These are phyloP conservation scores for Euschistus heros DNA, from an alignment of 1,140 invertebrate genomes.

Conservation along the genomic window DNA sequence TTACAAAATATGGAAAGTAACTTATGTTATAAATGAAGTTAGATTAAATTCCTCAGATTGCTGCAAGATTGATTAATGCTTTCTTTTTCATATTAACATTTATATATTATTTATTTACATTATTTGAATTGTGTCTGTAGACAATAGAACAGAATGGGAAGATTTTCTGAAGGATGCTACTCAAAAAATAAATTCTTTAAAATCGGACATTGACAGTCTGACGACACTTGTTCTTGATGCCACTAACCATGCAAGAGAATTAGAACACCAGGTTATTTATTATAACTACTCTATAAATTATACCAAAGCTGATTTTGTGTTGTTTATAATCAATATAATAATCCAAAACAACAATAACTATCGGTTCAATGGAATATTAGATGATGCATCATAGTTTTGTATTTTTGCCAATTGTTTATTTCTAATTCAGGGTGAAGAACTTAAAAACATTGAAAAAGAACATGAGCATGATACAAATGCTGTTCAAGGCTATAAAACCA, in stretches of 20 bases:
- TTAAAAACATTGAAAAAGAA: not conserved
- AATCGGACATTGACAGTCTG: not conserved
- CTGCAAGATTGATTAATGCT: too few species aligned
- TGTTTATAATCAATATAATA: too few species aligned
- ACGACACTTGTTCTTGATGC: slow-evolving; percentile 20
- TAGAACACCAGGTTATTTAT: slow-evolving; percentile 35
- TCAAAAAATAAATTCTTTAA: not conserved
- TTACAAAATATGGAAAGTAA: too few species aligned
- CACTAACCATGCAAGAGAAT: slow-evolving; percentile 33
- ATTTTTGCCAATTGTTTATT: too few species aligned
- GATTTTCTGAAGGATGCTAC: not conserved
- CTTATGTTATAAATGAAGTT: too few species aligned
- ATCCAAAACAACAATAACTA: too few species aligned
- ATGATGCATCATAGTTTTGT: too few species aligned
- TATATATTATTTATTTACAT: not conserved
- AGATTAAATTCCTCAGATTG: too few species aligned
- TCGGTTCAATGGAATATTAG: not conserved
- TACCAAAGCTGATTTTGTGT: too few species aligned
- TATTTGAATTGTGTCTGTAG: not conserved
- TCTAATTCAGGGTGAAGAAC: slow-evolving; percentile 4
- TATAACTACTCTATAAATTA: too few species aligned
- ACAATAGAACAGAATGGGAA: slow-evolving; percentile 4
- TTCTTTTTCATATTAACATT: too few species aligned
- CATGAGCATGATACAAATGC: slow-evolving; percentile 50
- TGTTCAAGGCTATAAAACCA: slow-evolving; percentile 53